phyloP scores from a whole-genome alignment of 2,113 vertebrate species.

The Peromyscus maniculatus region DNA sequence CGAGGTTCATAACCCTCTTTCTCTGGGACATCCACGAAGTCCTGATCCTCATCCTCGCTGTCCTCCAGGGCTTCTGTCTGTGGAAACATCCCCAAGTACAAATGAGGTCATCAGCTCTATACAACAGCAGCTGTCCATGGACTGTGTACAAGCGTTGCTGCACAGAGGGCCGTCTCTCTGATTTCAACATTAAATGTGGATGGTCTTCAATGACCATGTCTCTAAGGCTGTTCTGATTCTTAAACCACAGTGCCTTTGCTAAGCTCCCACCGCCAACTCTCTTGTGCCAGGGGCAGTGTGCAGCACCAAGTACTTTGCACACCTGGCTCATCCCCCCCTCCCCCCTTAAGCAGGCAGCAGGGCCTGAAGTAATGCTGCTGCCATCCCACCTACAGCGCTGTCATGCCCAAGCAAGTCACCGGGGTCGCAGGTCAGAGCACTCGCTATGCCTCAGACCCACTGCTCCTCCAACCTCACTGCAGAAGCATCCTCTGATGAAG shows the following conservation, averaged over 20 bases:
- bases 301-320: neutral
- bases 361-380: neutral
- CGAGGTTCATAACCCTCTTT: conserved; percentile 96
- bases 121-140: neutral
- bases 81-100: conserved; percentile 23
- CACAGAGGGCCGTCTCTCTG: neutral
- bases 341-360: neutral
- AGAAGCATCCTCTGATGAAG: neutral
- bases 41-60: conserved; percentile 87
- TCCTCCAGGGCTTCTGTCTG: conserved; percentile 83
- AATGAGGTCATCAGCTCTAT: neutral
- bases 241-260: too few species aligned
- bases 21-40: conserved; percentile 97
- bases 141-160: neutral
- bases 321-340: too few species aligned
- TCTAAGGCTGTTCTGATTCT: neutral
- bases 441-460: neutral
- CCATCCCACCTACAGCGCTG: too few species aligned
- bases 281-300: neutral
- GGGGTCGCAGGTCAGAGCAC: neutral
- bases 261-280: neutral
- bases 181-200: fast-evolving
- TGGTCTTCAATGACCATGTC: fast-evolving
- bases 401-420: neutral
- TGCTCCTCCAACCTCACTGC: neutral